Evolutionary conservation across 92 coral and sea anemone genomes (phyloP).

Genomic region (Plumapathes pennacea): DNA sequence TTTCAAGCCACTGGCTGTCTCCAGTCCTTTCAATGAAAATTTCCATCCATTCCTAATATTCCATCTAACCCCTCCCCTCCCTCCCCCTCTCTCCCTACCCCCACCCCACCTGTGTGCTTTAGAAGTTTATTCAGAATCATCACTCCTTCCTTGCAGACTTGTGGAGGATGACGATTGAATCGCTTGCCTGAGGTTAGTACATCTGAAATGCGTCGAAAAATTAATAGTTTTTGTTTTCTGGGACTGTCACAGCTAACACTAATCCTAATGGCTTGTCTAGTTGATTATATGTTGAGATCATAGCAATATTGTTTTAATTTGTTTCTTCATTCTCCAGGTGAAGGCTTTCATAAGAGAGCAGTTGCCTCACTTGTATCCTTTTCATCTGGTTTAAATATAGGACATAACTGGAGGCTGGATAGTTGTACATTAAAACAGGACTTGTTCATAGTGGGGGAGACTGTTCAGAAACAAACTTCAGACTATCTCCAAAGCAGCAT

Average conservation of each 20-base stretch:
- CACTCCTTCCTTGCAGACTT: conserved; percentile 57
- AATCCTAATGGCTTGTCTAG: too few species aligned
- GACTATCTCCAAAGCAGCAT: too few species aligned
- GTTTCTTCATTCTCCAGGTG: conserved; percentile 53
- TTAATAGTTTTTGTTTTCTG: not conserved
- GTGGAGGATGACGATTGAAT: conserved; percentile 99
- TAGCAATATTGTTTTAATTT: not conserved
- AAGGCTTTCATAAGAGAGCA: conserved; percentile 77
- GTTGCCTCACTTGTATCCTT: conserved; percentile 91
- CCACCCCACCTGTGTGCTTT: not conserved
- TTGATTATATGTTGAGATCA: not conserved
- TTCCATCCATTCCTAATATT: too few species aligned
- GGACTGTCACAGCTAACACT: not conserved
- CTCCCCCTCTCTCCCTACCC: not conserved
- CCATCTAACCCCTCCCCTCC: not conserved
- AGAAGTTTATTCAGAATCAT: not conserved
- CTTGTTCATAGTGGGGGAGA: too few species aligned
- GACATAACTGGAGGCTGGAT: too few species aligned
- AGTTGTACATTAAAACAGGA: too few species aligned
- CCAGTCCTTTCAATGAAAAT: too few species aligned
- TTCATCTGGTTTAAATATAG: too few species aligned
- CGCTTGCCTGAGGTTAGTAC: conserved; percentile 88
- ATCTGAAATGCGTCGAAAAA: not conserved
- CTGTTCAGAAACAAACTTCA: too few species aligned
- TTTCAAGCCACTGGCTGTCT: too few species aligned